Base-by-base conservation (phyloP, 2,888 invertebrate species). In the Heliconius hortense region DNA sequence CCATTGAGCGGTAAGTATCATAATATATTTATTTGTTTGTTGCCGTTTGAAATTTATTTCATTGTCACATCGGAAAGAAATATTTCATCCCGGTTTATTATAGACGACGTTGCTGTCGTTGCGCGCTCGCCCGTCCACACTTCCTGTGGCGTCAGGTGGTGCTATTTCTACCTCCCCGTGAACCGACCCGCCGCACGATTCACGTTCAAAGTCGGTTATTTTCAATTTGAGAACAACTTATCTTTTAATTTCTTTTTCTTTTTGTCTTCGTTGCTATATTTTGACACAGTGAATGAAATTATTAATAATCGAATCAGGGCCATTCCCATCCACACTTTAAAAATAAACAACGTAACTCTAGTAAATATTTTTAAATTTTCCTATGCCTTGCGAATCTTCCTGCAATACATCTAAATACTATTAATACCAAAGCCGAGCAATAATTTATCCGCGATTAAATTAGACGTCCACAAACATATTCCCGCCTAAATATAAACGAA, bases 181-280 rank as follows among this genome's bases (percentile, higher is more conserved):
- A 90, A 91, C 90, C 86, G 83, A 79, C 82, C 80, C 78, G 82
- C 79, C 82, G 79, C 82, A 85, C 84, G 86, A 88, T 92, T 89
- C 91, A 90, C 86, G 91, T 90, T 92, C 90, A 90, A 90, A 90
- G 90, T 85, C 89, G 85, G 87, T 87, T 89, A 89, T 89, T 89
- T 90, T 87, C 71, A 76, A 75, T 73, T 24, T 69, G 35, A 53
- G 39, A 48, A 43, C 69, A 59, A 73, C 63, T n/a, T 35, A 13
- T 15, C 18, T 48, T 60, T 24, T 70, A 31, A n/a, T 63, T 68
- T 67, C 10, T 60, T 59, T 53, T 72, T 48, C 59, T 13, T 26
- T 26, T 69, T 24, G 31, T 67, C 18, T 13, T 56, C 21, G 56
- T 56, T 56, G n/a, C 1, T 56, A 56, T 56, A 56, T 56, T 56